These are phyloP conservation scores for Rhinolophus ferrumequinum DNA, from an alignment of 2,113 vertebrate species.

Conservation along the genomic window DNA sequence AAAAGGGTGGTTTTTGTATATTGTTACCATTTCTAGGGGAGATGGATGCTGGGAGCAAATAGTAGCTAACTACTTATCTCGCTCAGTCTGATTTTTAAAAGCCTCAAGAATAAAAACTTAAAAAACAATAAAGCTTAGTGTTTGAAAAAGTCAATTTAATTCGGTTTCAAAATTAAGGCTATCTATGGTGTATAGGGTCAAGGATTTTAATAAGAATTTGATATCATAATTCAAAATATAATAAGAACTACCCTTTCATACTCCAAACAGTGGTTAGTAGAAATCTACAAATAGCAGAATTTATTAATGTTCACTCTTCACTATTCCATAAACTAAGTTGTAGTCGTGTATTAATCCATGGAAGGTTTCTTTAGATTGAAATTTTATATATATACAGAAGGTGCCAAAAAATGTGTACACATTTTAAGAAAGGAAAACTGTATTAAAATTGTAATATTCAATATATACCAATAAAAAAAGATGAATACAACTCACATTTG, in stretches of 20 bases:
- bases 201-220: background rate
- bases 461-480: too few species aligned
- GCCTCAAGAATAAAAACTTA: background rate
- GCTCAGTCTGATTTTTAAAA: background rate
- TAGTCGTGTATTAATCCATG: background rate
- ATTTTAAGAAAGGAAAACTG: too few species aligned
- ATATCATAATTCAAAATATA: background rate
- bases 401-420: too few species aligned
- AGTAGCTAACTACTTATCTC: background rate
- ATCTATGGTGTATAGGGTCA: background rate
- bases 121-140: background rate
- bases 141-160: background rate
- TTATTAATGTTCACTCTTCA: background rate
- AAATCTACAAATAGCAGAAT: background rate
- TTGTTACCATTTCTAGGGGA: background rate
- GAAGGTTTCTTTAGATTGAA: background rate
- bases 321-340: background rate
- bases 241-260: background rate
- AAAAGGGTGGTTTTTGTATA: background rate
- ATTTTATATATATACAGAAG: background rate
- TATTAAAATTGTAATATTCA: too few species aligned
- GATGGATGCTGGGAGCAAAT: background rate
- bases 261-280: background rate
- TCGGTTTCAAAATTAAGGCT: conserved; percentile 10
- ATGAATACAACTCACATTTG: too few species aligned